Conservation (phyloP, 2,888 invertebrate genomes). For the Heliconius cydno region DNA sequence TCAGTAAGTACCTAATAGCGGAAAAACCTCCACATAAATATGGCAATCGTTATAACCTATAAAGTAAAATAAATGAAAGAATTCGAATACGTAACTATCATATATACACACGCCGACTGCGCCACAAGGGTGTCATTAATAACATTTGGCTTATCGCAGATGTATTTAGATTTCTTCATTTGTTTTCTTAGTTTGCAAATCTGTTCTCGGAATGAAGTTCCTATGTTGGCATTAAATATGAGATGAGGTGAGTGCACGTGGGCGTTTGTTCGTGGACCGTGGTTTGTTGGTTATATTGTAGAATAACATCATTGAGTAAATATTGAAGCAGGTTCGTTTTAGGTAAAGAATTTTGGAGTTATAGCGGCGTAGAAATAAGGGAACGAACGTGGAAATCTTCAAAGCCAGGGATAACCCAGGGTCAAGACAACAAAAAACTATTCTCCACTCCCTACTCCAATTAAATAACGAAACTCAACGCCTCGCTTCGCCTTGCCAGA, state of each 20-base stretch:
- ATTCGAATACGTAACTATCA: not conserved
- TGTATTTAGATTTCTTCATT: constrained; percentile 20
- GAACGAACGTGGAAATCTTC: not conserved
- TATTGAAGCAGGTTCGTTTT: not conserved
- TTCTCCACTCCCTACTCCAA: no score
- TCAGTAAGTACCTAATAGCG: no score
- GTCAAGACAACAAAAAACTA: no score
- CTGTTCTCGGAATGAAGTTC: constrained; percentile 24
- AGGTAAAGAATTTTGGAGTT: not conserved
- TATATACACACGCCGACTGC: not conserved
- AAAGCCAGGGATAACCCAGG: no score
- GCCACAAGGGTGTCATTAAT: not conserved
- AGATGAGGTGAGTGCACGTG: constrained; percentile 19
- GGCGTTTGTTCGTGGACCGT: not conserved
- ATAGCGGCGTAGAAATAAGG: not conserved
- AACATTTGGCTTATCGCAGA: constrained; percentile 22
- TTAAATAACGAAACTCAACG: no score
- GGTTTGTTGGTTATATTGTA: not conserved
- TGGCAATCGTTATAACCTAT: not conserved
- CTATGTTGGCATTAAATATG: constrained; percentile 9
- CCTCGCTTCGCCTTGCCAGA: no score
- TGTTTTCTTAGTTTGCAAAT: constrained; percentile 25
- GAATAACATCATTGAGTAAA: not conserved
- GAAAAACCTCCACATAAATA: not conserved
- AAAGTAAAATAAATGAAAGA: not conserved